Percentiles rank a stretch among this genome's conserved stretches.
Conservation (phyloP, 2,888 invertebrate genomes). For the Cantharis nigra region DNA sequence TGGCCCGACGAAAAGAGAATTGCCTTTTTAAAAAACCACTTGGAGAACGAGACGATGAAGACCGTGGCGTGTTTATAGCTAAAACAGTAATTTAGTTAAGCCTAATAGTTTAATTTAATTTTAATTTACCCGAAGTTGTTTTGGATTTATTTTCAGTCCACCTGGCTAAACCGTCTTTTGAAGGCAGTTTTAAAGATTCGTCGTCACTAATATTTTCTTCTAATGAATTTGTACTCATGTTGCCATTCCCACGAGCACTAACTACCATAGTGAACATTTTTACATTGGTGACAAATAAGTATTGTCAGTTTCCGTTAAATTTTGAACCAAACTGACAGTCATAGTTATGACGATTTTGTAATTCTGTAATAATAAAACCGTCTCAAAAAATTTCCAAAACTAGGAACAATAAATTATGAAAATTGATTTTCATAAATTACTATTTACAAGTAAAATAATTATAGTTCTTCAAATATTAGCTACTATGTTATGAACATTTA, state of each 20-base stretch:
- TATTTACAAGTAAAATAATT: too few relatives aligned
- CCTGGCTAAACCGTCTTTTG: background rate
- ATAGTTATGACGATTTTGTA: constrained; percentile 3
- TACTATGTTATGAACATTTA: background rate
- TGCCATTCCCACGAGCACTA: constrained; percentile 26
- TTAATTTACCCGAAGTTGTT: background rate
- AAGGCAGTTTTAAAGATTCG: background rate
- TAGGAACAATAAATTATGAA: background rate
- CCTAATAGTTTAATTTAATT: background rate
- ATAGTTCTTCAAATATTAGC: background rate
- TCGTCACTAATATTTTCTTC: background rate
- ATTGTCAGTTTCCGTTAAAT: constrained; percentile 31
- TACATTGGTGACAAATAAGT: constrained; percentile 24
- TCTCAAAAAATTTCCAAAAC: background rate
- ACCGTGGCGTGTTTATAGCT: constrained; percentile 4
- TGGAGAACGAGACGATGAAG: background rate
- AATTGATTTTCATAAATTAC: background rate
- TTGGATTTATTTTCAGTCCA: background rate
- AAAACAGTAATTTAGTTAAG: background rate
- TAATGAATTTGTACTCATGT: background rate
- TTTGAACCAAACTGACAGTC: constrained; percentile 29
- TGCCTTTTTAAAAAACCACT: background rate
- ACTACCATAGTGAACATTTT: constrained; percentile 39
- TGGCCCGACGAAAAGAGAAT: background rate
- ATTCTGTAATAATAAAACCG: background rate